Conservation (phyloP, 2,888 invertebrate species). For the Cryptus armator region DNA sequence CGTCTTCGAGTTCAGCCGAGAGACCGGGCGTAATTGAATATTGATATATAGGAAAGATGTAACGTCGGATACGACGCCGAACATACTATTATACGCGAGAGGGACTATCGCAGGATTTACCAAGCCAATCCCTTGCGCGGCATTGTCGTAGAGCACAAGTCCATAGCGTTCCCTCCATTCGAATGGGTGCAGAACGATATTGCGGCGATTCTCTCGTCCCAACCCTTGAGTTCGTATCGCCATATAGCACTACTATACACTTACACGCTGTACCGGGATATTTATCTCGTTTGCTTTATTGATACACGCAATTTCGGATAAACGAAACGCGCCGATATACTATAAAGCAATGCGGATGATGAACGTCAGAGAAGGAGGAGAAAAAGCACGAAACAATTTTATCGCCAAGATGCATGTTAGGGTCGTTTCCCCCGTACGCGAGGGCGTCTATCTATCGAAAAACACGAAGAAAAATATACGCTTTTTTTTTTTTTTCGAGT, state of each 20-base stretch:
- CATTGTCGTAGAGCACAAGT: conserved; percentile 14
- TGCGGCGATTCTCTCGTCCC: conserved; percentile 5
- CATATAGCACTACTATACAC: conserved; percentile 24
- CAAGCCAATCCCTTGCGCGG: conserved; percentile 39
- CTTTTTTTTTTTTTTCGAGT: neutral
- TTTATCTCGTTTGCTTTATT: conserved; percentile 69
- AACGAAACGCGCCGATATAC: conserved; percentile 53
- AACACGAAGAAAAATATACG: neutral
- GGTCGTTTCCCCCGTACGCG: conserved; percentile 49
- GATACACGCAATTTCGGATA: conserved; percentile 70
- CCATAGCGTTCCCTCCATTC: conserved; percentile 8
- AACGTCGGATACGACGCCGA: conserved; percentile 72
- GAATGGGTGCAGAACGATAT: conserved; percentile 35
- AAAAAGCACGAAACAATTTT: conserved; percentile 50
- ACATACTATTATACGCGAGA: conserved; percentile 69
- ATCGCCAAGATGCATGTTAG: conserved; percentile 46
- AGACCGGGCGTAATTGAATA: conserved; percentile 79
- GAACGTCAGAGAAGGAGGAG: conserved; percentile 29
- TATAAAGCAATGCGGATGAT: conserved; percentile 39
- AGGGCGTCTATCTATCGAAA: conserved; percentile 11
- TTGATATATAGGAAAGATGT: conserved; percentile 78
- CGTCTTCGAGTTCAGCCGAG: conserved; percentile 72
- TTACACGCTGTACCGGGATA: conserved; percentile 37
- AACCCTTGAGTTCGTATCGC: conserved; percentile 48
- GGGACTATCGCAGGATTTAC: conserved; percentile 36